phyloP scores from a whole-genome alignment of 2,888 invertebrate genomes.

The Uropetala carovei region DNA sequence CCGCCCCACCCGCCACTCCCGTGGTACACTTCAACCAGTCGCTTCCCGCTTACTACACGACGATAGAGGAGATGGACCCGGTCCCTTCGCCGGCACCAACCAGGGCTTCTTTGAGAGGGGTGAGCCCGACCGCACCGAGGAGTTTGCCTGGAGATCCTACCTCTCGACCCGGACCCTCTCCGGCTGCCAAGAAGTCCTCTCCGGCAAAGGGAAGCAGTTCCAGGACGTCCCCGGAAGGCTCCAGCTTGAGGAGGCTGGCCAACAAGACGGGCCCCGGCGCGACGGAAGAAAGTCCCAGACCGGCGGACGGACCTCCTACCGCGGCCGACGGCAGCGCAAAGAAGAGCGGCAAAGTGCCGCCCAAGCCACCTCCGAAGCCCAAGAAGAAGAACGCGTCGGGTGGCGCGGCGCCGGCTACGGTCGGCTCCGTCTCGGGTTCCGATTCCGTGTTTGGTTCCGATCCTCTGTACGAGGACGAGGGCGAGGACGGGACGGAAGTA shows the following conservation, averaged over 20 bases:
- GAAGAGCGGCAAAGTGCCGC: constrained; percentile 83
- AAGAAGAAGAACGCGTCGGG: constrained; percentile 80
- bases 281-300: constrained; percentile 72
- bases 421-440: constrained; percentile 25
- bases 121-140: constrained; percentile 66
- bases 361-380: constrained; percentile 89
- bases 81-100: constrained; percentile 72
- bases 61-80: constrained; percentile 78
- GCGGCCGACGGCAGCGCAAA: constrained; percentile 71
- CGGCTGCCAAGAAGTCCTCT: constrained; percentile 12
- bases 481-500: constrained; percentile 92
- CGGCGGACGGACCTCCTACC: constrained; percentile 73
- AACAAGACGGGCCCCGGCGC: constrained; percentile 76
- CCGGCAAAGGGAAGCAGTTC: constrained; percentile 71
- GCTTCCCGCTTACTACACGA: constrained; percentile 73
- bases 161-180: constrained; percentile 49
- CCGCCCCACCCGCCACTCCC: constrained; percentile 82
- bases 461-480: constrained; percentile 91
- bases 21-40: constrained; percentile 73
- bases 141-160: neutral
- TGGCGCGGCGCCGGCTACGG: constrained; percentile 37
- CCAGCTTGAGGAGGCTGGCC: constrained; percentile 77
- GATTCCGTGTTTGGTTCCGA: constrained; percentile 75
- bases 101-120: constrained; percentile 63
- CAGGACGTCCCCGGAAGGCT: constrained; percentile 74